Evolutionary conservation across 2,113 vertebrate genomes (phyloP), one percentile per base, ranked within the genome.

Genomic region (Cebidichthys violaceus): DNA sequence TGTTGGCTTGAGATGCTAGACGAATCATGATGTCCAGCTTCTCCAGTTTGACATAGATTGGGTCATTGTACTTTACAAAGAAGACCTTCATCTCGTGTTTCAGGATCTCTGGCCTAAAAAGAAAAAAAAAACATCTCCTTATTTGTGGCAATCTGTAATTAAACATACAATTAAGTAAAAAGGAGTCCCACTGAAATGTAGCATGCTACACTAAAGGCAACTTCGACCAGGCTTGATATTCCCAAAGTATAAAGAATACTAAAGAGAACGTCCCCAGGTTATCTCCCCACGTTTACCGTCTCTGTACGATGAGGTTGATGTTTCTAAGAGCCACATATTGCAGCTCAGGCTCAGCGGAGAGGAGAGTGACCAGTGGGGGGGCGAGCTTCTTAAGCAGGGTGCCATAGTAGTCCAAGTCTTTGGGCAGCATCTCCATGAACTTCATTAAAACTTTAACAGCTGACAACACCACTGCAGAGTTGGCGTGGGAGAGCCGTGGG

Each of bases 61-160:
- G 98, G 90, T 99, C 98, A 0, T 99, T 99, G 92, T 99, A 99
- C 90, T 99, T 99, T n/a, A 99, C 98, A 43, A 99, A 99, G 89
- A 99, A 99, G 74, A 99, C 98, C 87, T 99, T 99, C 98, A 99
- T 99, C 94, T 99, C 98, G 0, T 99, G 98, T 91, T 99, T 99
- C 87, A 99, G 94, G 86, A 99, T 98, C 94, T 99, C 98, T 0
- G 98, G 97, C 73, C 98, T 99, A 82, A 60, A 83, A 55, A 24
- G 9, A 3, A 83, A 67, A 41, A 33, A 22, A 68, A 47, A 14
- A 13, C 24, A 39, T 5, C 1, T 66, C 22, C 18, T 81, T 9
- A 76, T 50, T 41, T 39, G 29, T 9, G n/a, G 18, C 9, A 31
- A 50, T 20, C 24, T 69, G 13, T 55, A n/a, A 67, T 13, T 57